Base-by-base conservation (phyloP, 37 sponge, comb jelly and placozoan species). In the Chondrilla cf. caribensis region DNA sequence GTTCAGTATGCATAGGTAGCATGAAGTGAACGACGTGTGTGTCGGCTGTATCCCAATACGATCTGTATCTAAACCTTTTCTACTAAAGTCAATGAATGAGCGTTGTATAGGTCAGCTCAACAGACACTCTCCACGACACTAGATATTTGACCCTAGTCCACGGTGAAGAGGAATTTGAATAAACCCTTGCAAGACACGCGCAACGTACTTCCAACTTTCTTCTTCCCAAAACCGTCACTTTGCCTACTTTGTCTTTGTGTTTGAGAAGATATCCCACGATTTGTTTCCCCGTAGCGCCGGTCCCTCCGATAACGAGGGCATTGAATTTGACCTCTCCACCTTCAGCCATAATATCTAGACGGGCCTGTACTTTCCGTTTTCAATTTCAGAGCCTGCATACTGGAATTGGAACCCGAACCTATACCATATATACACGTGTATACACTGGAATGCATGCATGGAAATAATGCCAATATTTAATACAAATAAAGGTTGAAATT, bases 261-360 rank as follows among this genome's bases (percentile, higher is more conserved):
- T 83, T 68, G 19, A 94, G 84, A 14, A 94, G 85, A 0, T 58
- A 58, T 8, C 86, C 87, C 5, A 94, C 72, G 14, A 94, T 72
- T 62, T 82, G 82, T 14, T 68, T 70, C 41, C 95, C 95, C 47
- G 70, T 86, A 5, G 88, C 95, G 11, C 95, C 95, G 32, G 95
- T 94, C 3, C 59, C 89, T 25, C 95, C 95, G n/a, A 91, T 86
- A 38, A 94, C 89, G 2, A 94, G 78, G 17, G 89, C 95, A 31
- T 80, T 87, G 2, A 80, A 31, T 11, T 47, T 47, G 39, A 59
- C 38, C 28, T 55, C 42, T 22, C 33, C 54, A 60, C 57, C 60
- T 17, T 58, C 87, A 1, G 71, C 64, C 40, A 47, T 47, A 14
- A 14, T 47, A 47, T 11, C 11, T 11, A 6, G 11, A 47, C 11